Evolutionary conservation across 2,797 vertebrate species (phyloP).

Genomic region (Macropodus opercularis): DNA sequence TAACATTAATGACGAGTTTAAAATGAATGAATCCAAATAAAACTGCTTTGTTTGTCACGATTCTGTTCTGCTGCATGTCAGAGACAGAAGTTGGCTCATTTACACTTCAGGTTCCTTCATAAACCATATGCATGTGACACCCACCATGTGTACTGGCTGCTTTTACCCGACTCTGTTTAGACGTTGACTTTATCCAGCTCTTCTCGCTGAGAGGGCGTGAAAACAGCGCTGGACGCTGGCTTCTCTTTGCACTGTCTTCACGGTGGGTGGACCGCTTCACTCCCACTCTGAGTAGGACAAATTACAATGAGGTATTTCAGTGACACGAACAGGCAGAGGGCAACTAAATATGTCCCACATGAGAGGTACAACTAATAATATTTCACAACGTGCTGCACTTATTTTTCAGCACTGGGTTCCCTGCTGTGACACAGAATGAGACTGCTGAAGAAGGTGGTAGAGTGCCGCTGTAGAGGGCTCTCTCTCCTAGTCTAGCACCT

Average conservation of each 20-base stretch:
- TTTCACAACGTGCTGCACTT: slow-evolving; percentile 14
- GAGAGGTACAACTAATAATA: neutral
- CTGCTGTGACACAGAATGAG: slow-evolving; percentile 26
- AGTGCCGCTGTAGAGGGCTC: slow-evolving; percentile 4
- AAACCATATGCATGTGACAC: neutral
- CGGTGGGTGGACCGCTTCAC: slow-evolving; percentile 19
- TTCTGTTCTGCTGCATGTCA: too few relatives aligned
- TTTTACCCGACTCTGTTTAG: neutral
- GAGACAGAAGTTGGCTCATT: too few relatives aligned
- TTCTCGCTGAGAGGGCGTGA: slow-evolving; percentile 39
- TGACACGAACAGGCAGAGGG: slow-evolving; percentile 18
- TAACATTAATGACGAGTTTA: neutral
- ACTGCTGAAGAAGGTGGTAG: slow-evolving; percentile 35
- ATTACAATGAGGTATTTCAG: slow-evolving; percentile 4
- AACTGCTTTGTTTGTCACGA: too few relatives aligned
- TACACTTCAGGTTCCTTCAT: neutral
- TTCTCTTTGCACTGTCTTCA: slow-evolving; percentile 10
- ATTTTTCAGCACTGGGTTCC: slow-evolving; percentile 8
- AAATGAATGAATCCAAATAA: too few relatives aligned
- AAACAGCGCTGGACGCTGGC: slow-evolving; percentile 23
- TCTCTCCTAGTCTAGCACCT: slow-evolving; percentile 27
- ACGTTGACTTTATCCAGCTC: slow-evolving; percentile 51
- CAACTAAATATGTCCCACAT: slow-evolving; percentile 15
- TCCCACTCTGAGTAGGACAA: slow-evolving; percentile 1
- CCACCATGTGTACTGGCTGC: neutral